A percentile compares a stretch with the other conserved stretches of the same genome.
phyloP scores from a whole-genome alignment of 1,140 invertebrate genomes.

The Drosophila baimaii region DNA sequence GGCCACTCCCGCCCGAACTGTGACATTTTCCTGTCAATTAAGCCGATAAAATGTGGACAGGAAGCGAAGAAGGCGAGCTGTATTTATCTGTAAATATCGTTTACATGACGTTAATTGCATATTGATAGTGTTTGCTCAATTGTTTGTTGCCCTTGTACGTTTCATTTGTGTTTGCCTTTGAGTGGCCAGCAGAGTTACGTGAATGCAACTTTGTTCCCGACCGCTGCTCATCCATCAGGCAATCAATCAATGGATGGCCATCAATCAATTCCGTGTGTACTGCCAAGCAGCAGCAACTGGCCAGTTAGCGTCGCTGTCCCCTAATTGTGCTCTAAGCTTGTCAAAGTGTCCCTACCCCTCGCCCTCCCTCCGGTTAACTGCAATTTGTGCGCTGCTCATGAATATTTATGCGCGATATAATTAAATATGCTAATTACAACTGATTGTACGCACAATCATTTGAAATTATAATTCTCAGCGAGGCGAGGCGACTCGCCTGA shows the following conservation, averaged over 20 bases:
- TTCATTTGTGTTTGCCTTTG: conserved; percentile 52
- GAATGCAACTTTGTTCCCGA: conserved; percentile 17
- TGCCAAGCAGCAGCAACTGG: conserved; percentile 1
- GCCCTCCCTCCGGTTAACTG: conserved; percentile 42
- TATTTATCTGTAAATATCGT: conserved; percentile 58
- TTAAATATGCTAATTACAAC: conserved; percentile 82
- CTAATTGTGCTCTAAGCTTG: conserved; percentile 29
- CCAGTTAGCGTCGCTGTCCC: conserved; percentile 4
- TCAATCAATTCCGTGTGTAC: conserved; percentile 27
- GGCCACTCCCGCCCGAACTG: too few relatives aligned
- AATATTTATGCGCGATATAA: conserved; percentile 79
- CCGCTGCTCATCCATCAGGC: too few relatives aligned
- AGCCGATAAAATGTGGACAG: conserved; percentile 33
- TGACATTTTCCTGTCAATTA: conserved; percentile 69
- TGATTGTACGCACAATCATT: conserved; percentile 82
- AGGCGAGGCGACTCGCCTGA: conserved; percentile 2
- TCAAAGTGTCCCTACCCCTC: conserved; percentile 45
- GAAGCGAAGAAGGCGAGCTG: conserved; percentile 2
- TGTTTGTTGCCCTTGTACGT: conserved; percentile 40
- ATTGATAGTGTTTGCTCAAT: conserved; percentile 76
- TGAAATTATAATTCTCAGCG: conserved; percentile 75
- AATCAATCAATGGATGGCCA: conserved; percentile 56
- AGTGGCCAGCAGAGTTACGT: conserved; percentile 21
- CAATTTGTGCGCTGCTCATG: conserved; percentile 70
- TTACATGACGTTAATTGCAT: conserved; percentile 74